Evolutionary conservation across 2,113 vertebrate genomes (phyloP).

Genomic region (Delphinapterus leucas): DNA sequence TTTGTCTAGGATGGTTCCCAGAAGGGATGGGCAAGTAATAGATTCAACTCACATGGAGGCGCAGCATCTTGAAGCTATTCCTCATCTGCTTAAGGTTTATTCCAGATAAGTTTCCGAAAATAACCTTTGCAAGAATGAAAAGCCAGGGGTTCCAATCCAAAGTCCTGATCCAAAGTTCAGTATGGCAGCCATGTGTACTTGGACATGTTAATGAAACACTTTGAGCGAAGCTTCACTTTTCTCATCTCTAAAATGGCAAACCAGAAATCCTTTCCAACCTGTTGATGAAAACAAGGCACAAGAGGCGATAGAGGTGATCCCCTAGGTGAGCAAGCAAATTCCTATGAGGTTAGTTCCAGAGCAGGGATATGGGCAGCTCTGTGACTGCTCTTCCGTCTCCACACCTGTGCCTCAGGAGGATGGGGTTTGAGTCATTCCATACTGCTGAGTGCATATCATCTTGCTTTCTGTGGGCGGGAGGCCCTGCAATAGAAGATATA

Average conservation of each 20-base stretch:
- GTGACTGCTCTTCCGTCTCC: accelerated
- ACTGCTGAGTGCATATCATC: no score
- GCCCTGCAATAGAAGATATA: neutral
- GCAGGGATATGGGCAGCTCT: neutral
- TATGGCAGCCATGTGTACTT: neutral
- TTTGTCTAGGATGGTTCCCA: neutral
- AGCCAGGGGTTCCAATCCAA: neutral
- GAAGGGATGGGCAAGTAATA: neutral
- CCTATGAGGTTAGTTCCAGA: neutral
- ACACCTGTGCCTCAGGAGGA: neutral
- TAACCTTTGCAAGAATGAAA: neutral
- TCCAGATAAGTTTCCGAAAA: neutral
- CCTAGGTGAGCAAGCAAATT: neutral
- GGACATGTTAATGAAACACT: no score
- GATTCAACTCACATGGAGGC: neutral
- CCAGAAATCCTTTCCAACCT: neutral
- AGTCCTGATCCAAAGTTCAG: neutral
- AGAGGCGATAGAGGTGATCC: neutral
- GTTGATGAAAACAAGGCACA: neutral
- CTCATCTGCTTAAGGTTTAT: neutral
- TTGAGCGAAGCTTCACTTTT: neutral
- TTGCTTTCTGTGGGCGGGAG: neutral
- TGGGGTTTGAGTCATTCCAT: neutral
- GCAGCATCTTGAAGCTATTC: accelerated
- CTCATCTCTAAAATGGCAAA: neutral